These are phyloP conservation scores for Desoria tigrina DNA, from an alignment of 2,888 invertebrate genomes.

Conservation along the genomic window DNA sequence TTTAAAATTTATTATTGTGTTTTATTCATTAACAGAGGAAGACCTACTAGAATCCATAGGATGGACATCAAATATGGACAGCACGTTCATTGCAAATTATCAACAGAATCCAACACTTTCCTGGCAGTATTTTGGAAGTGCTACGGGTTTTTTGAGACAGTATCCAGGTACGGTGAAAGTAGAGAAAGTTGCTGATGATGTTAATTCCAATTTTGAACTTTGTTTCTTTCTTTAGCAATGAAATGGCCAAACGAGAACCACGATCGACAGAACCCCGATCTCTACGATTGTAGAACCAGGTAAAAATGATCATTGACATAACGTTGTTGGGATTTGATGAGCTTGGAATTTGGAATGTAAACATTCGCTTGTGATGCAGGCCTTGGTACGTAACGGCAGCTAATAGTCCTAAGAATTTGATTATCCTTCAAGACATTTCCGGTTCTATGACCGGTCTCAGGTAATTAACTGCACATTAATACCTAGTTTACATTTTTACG, in stretches of 20 bases:
- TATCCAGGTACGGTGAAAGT: constrained; percentile 75
- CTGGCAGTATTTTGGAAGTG: constrained; percentile 98
- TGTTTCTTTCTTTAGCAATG: constrained; percentile 64
- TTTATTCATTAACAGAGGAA: constrained; percentile 61
- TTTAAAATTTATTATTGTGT: neutral
- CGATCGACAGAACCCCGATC: constrained; percentile 64
- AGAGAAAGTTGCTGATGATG: neutral
- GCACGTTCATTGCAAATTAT: constrained; percentile 81
- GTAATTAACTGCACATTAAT: too few relatives aligned
- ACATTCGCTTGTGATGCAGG: too few relatives aligned
- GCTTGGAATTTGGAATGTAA: too few relatives aligned
- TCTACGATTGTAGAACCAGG: constrained; percentile 89
- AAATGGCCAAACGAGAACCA: constrained; percentile 67
- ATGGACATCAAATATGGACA: constrained; percentile 86
- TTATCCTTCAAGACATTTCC: constrained; percentile 90
- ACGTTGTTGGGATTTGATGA: too few relatives aligned
- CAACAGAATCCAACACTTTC: constrained; percentile 83
- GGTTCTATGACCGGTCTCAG: constrained; percentile 88
- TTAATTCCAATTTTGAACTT: constrained; percentile 4
- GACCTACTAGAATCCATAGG: constrained; percentile 85
- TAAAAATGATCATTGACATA: too few relatives aligned
- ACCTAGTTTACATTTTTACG: neutral
- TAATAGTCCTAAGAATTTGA: constrained; percentile 94
- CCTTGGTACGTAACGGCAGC: constrained; percentile 98
- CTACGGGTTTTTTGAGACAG: constrained; percentile 86